These are phyloP conservation scores for Phodopus roborovskii DNA, from an alignment of 2,113 vertebrate genomes.

Conservation along the genomic window DNA sequence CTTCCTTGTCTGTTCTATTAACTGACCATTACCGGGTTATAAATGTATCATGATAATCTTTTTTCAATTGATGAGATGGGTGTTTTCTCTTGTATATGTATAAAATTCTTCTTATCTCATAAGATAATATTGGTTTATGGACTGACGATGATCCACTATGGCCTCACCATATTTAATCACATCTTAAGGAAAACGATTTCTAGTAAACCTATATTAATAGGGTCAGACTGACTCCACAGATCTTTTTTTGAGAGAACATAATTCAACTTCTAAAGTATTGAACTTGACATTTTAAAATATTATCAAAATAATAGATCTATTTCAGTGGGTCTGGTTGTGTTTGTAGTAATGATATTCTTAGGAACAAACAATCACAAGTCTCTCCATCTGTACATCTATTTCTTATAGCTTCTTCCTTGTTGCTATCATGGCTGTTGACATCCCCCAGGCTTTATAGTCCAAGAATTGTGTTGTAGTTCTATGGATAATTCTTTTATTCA, in stretches of 20 bases:
- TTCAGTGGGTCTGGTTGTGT: not conserved
- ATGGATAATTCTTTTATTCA: not conserved
- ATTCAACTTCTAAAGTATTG: not conserved
- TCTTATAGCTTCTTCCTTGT: not conserved
- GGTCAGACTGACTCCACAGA: not conserved
- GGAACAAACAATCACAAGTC: not conserved
- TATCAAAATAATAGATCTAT: not conserved
- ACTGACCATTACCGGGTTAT: not conserved
- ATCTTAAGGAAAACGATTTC: not conserved
- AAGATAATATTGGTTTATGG: not conserved
- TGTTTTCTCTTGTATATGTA: not conserved
- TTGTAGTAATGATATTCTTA: not conserved
- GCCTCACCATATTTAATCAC: not conserved
- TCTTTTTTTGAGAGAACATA: not conserved
- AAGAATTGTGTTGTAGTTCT: not conserved
- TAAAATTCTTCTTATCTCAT: not conserved
- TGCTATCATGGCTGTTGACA: not conserved
- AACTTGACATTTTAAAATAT: not conserved
- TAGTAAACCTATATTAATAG: not conserved
- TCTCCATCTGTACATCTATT: not conserved
- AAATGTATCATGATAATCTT: not conserved
- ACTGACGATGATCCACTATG: fast-evolving
- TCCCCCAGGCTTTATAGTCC: not conserved
- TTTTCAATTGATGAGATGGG: fast-evolving
- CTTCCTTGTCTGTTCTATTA: not conserved